phyloP scores from a whole-genome alignment of 2,888 invertebrate genomes.

The Muschampia plurimacula region DNA sequence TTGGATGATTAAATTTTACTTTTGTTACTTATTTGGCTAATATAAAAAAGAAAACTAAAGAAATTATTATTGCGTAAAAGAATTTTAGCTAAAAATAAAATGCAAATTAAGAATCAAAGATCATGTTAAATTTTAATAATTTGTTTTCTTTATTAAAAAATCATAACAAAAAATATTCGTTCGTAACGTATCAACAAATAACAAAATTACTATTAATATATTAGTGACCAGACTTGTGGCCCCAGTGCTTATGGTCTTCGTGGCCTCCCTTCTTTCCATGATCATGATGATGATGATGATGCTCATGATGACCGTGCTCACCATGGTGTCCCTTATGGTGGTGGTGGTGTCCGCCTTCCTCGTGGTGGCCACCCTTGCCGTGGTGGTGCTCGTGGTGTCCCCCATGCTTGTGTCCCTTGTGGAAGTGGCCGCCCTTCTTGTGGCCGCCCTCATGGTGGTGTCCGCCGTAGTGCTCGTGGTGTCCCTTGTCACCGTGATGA shows the following conservation, averaged over 20 bases:
- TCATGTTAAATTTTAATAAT: slow-evolving; percentile 1
- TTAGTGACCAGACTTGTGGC: slow-evolving; percentile 85
- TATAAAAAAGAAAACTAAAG: too few relatives aligned
- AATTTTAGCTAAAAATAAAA: neutral
- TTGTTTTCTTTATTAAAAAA: slow-evolving; percentile 55
- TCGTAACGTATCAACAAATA: slow-evolving; percentile 65
- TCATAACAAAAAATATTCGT: slow-evolving; percentile 61
- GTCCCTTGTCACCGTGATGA: slow-evolving; percentile 92
- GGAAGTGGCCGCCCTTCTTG: too few relatives aligned
- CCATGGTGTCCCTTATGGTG: too few relatives aligned
- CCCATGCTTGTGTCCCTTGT: too few relatives aligned
- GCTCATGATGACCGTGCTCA: too few relatives aligned
- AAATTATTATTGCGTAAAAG: too few relatives aligned
- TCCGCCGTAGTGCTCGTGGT: slow-evolving; percentile 86
- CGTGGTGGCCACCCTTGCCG: too few relatives aligned
- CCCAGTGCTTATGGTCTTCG: slow-evolving; percentile 92
- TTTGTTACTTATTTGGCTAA: too few relatives aligned
- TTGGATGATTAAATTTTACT: too few relatives aligned
- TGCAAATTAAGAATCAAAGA: neutral
- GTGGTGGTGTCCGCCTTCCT: too few relatives aligned
- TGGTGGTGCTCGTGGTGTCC: too few relatives aligned
- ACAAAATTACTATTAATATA: slow-evolving; percentile 30
- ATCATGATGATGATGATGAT: slow-evolving; percentile 67
- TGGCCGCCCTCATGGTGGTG: too few relatives aligned
- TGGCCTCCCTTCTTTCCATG: slow-evolving; percentile 93